Conservation (phyloP, 2,797 vertebrate genomes). For the Rhinogobio ventralis region DNA sequence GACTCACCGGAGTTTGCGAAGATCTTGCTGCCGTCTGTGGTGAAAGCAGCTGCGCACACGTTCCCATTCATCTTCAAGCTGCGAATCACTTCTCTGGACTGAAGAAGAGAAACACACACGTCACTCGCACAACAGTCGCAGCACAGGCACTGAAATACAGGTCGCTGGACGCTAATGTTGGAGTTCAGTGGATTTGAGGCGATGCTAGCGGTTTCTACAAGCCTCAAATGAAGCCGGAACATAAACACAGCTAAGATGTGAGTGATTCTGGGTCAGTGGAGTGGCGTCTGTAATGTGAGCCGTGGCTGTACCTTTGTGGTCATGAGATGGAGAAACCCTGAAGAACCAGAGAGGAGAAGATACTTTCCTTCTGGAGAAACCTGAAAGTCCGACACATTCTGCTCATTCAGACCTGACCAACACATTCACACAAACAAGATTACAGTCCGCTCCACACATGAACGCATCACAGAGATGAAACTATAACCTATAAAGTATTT, state of each 20-base stretch:
- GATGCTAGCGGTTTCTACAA: too few species aligned
- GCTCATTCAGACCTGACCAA: constrained; percentile 83
- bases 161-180: too few species aligned
- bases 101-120: constrained; percentile 32
- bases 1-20: constrained; percentile 85
- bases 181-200: too few species aligned
- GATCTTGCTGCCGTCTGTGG: constrained; percentile 84
- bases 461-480: too few species aligned
- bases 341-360: constrained; percentile 85
- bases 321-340: constrained; percentile 89
- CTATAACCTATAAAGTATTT: too few species aligned
- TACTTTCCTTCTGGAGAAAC: constrained; percentile 89
- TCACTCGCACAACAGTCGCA: too few species aligned
- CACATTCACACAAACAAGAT: not conserved
- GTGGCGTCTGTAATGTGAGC: not conserved
- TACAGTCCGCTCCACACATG: too few species aligned
- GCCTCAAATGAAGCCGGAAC: too few species aligned
- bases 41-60: constrained; percentile 80
- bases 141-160: not conserved
- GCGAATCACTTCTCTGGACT: constrained; percentile 90
- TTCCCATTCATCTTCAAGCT: constrained; percentile 91
- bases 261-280: not conserved
- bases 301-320: constrained; percentile 90
- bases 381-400: constrained; percentile 85
- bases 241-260: not conserved